Base-by-base conservation (phyloP, 2,888 invertebrate genomes). In the Megamerina dolium region DNA sequence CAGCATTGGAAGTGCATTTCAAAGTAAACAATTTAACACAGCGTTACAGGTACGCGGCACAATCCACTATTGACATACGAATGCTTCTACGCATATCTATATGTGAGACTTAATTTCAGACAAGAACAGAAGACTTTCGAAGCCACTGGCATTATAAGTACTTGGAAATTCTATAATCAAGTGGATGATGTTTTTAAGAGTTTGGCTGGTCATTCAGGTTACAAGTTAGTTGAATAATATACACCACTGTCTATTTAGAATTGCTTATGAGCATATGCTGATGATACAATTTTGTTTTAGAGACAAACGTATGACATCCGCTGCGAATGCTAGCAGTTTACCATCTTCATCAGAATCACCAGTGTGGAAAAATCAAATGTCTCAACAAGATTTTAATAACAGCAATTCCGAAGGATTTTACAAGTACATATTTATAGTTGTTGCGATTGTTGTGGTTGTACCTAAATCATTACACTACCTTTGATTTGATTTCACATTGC, bases 361-460 rank as follows among this genome's bases (percentile, higher is more conserved):
- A 58, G 68, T 68, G 53, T 68, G 68, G 68, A 68, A 68, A 59
- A 68, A 64, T 64, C 64, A 65, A 68, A 68, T 68, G 68, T 67
- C 68, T 63, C 68, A 68, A 52, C 68, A 68, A 64, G 68, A 68
- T 57, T 68, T 68, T 47, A 65, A 65, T 43, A 68, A 64, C 48
- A 68, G 66, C 52, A 68, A 68, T 55, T 61, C 68, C 61, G 68
- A 68, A 61, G 65, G 68, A 55, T 68, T 68, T 64, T 68, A 68
- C 45, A 68, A 68, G 68, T 68, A 51, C 44, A 51, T 41, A 16
- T 1, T 8, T 12, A 0, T 14, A 4, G 13, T 10, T 8, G 5
- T 26, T 37, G 8, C 17, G 2, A 17, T 23, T 23, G 10, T 10
- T 32, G 16, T 20, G 12, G n/a, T 20, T 13, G n/a, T 5, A 19